Percentiles rank a stretch among this genome's conserved stretches.
Conservation (phyloP, 2,113 vertebrate species). For the Pao palembangensis region DNA sequence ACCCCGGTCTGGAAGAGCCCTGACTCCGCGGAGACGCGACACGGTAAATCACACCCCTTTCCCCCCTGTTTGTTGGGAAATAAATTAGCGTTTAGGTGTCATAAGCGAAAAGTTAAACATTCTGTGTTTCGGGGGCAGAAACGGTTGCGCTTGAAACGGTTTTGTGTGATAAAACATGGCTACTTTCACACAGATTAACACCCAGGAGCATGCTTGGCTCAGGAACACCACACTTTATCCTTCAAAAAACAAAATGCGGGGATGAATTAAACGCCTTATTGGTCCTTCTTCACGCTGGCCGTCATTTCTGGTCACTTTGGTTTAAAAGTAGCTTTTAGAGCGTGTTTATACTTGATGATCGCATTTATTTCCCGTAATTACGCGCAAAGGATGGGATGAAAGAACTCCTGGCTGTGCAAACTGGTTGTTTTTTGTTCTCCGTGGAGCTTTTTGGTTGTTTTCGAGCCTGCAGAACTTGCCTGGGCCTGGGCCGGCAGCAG, state of each 20-base stretch:
- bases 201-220: slow-evolving; percentile 4
- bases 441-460: too few species aligned
- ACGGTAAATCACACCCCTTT: slow-evolving; percentile 49
- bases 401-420: too few species aligned
- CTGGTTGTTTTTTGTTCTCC: too few species aligned
- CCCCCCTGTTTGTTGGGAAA: neutral
- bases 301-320: too few species aligned
- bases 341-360: too few species aligned
- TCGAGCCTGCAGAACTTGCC: slow-evolving; percentile 2
- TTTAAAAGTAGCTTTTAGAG: too few species aligned
- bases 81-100: neutral
- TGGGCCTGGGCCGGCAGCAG: slow-evolving; percentile 3
- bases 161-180: slow-evolving; percentile 37
- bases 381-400: too few species aligned
- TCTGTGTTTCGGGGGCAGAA: rapidly evolving
- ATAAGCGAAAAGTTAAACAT: neutral
- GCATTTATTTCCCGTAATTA: too few species aligned
- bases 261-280: too few species aligned
- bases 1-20: slow-evolving; percentile 59
- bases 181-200: slow-evolving; percentile 38
- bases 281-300: too few species aligned
- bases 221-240: neutral
- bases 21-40: slow-evolving; percentile 63
- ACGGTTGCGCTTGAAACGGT: slow-evolving; percentile 2
- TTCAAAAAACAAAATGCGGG: too few species aligned